Evolutionary conservation across 1,140 invertebrate genomes (phyloP), one percentile per base, ranked within the genome.

Genomic region (Dysdera silvatica): DNA sequence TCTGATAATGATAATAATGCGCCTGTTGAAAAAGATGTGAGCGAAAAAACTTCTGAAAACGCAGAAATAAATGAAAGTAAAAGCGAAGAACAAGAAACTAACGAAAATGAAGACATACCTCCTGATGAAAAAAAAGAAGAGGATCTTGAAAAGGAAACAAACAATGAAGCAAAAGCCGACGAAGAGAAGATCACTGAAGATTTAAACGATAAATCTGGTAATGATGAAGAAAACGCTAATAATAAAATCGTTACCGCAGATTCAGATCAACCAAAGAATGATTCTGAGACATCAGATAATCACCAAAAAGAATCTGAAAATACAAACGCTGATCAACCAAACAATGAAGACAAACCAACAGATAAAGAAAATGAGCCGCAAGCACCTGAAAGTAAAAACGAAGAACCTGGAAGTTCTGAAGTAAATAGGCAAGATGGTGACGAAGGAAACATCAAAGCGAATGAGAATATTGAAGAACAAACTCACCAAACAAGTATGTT

Each of bases 51-150:
- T 18, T 43, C 43, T 35, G 55, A 43, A 51, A 20, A 16, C 37
- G 37, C 37, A 16, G 37, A 16, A 16, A 8, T 18, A 7, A n/a
- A 12, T 47, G 61, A 63, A 32, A 41, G 14, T 33, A 12, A 37
- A 23, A 16, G 10, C 23, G 61, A 47, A 43, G 33, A 10, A 37
- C 18, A 24, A 23, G 52, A 56, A 51, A 56, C 47, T 16, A 63
- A 48, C 18, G 51, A 41, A 26, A 43, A 53, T 23, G 35, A 26
- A 8, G 47, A 65, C 1, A 5, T 40, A n/a, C 26, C 57, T 10
- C 55, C 20, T 40, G 20, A 16, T 40, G 20, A 16, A 16, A 20
- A 16, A 20, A 40, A 16, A 40, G 37, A 40, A 40, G 37, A 40
- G 37, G 20, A 16, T 16, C 16, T 40, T 16, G 20, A 48, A 18